Base-by-base conservation (phyloP, 30 jellyfish, hydroid and myxozoan genomes). In the Aurelia aurita region DNA sequence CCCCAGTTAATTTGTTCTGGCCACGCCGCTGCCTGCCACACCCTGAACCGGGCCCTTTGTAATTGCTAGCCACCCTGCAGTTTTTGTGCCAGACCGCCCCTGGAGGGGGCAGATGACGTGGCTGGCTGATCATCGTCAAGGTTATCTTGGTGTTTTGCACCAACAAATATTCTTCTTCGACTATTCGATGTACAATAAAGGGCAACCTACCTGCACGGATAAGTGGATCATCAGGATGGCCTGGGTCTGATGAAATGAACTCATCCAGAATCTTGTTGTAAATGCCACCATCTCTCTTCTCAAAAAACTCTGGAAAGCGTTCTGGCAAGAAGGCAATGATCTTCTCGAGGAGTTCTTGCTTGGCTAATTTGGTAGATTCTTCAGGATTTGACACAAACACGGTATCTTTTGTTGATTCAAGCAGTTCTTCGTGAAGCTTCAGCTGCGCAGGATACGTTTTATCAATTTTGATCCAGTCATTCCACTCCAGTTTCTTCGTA, bases 401-500 rank as follows among this genome's bases (percentile, higher is more conserved):
- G 5, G 87, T 69, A 47, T 90, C 93, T 32, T 44, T 60, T 2
- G 79, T 62, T 49, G 84, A 31, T 27, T 71, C 74, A 19, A 78
- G 71, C 8, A 90, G 74, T 49, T 79, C 87, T 73, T 58, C 75
- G 8, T 92, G 84, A 8, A 84, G 81, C 68, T 70, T 79, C 95
- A 83, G 78, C 60, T 90, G 97, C 0, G 66, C 87, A 15, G 93
- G 90, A 61, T 90, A 90, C 14, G 96, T 64, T 16, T 84, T 67
- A 63, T 90, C 97, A 29, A 90, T 90, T 72, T 79, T 90, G 45
- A 90, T 70, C 97, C 97, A 90, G 58, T 90, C 96, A 12, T 90
- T 22, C 86, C 82, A 58, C 14, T 90, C 89, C 90, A 90, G 15
- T 9, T 79, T 63, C 66, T 58, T 69, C 8, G 96, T 90, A 62